Evolutionary conservation across 2,888 invertebrate genomes (phyloP).

Genomic region (Dryococelus australis): DNA sequence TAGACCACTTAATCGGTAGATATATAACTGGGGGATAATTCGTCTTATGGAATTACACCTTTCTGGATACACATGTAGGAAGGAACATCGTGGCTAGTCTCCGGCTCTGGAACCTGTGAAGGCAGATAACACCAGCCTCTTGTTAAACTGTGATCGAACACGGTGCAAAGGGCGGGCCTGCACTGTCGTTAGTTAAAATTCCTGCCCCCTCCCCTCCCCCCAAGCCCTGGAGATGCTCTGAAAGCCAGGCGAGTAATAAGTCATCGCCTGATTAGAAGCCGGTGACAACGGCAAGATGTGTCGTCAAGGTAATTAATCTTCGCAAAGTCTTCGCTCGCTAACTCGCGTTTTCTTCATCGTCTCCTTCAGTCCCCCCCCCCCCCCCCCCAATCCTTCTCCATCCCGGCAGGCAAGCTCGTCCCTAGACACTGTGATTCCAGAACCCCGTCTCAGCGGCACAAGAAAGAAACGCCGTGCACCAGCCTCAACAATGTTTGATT

Average conservation of each 20-base stretch:
- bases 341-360: not conserved
- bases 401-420: not conserved
- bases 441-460: too few relatives aligned
- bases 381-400: not conserved
- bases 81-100: too few relatives aligned
- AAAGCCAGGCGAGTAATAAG: constrained; percentile 42
- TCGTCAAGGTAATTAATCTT: constrained; percentile 58
- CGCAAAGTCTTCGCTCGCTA: constrained; percentile 26
- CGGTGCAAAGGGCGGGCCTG: not conserved
- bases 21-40: too few relatives aligned
- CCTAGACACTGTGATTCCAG: not conserved
- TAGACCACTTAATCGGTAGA: too few relatives aligned
- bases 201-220: not conserved
- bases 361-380: not conserved
- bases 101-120: too few relatives aligned
- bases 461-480: not conserved
- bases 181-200: constrained; percentile 17
- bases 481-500: not conserved
- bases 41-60: too few relatives aligned
- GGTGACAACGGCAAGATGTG: constrained; percentile 54
- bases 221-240: not conserved
- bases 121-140: too few relatives aligned
- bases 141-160: constrained; percentile 23
- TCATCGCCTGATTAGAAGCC: constrained; percentile 45
- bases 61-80: too few relatives aligned